Evolutionary conservation across 2,797 vertebrate genomes (phyloP), one percentile per base, ranked within the genome.

Genomic region (Alauda arvensis): DNA sequence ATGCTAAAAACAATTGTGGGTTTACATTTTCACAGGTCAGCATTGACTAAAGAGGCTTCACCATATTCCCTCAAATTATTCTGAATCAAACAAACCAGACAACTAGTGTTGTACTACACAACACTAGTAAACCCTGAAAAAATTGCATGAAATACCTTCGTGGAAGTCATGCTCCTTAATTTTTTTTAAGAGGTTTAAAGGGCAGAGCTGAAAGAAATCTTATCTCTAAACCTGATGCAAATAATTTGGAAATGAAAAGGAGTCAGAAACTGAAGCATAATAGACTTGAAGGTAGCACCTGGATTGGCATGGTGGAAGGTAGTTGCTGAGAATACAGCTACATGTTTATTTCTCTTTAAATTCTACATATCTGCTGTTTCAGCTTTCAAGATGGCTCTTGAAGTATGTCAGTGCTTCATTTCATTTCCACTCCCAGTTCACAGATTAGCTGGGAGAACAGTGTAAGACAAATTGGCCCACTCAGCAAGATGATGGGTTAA

Each of bases 21-120:
- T 80, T 89, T 37, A 55, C 40, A 34, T 84, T 93, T 86, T 90
- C 70, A 74, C 51, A 84, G 78, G 39, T 77, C 83, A 87, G 71
- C 49, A 68, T 46, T 69, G 51, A 71, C 49, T 68, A 34, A 70
- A 86, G 55, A 60, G 40, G 61, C 19, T 79, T 67, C 65, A 77
- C 20, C 23, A 20, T 68, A 40, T 77, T 78, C 31, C 56, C 37
- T 57, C 75, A 82, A 74, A 85, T 85, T 87, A 69, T 46, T 86
- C 82, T 52, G 52, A 80, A 66, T 48, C 81, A 81, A 90, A 72
- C 48, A 39, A 85, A 83, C 14, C 33, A 74, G 39, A 24, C 2
- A n/a, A n/a, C n/a, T n/a, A n/a, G n/a, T n/a, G n/a, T n/a, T n/a
- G n/a, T n/a, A n/a, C n/a, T n/a, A 86, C 53, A 80, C 19, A 82